These are phyloP conservation scores for Thecocarcelia acutangulata DNA, from an alignment of 2,888 invertebrate species.

Conservation along the genomic window DNA sequence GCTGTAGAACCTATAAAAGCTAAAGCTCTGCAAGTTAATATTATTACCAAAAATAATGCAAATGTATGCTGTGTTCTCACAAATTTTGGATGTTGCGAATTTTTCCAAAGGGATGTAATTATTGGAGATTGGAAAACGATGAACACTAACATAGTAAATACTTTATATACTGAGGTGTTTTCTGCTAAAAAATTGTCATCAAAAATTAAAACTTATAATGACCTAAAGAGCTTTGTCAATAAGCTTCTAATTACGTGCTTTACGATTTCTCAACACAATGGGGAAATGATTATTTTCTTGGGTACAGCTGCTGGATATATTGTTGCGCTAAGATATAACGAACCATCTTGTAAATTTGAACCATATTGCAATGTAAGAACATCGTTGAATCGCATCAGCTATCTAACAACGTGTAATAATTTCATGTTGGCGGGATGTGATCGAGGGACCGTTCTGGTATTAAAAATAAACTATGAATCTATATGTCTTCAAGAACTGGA, in stretches of 20 bases:
- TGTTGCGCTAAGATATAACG: conserved; percentile 69
- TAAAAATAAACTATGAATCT: conserved; percentile 63
- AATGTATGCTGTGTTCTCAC: conserved; percentile 72
- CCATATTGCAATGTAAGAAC: conserved; percentile 71
- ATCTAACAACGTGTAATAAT: conserved; percentile 70
- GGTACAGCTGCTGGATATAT: conserved; percentile 78
- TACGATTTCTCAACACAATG: conserved; percentile 70
- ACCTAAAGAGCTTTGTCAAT: conserved; percentile 72
- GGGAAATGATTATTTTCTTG: conserved; percentile 65
- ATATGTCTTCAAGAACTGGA: conserved; percentile 68
- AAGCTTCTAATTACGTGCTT: conserved; percentile 76
- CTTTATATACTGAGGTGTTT: conserved; percentile 66
- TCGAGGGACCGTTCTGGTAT: conserved; percentile 75
- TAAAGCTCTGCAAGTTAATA: conserved; percentile 70
- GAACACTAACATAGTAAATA: conserved; percentile 66
- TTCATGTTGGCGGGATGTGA: conserved; percentile 74
- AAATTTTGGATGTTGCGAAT: conserved; percentile 74
- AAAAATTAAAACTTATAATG: conserved; percentile 68
- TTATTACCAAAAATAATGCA: conserved; percentile 61
- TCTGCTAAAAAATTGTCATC: conserved; percentile 22
- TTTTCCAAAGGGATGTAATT: conserved; percentile 70
- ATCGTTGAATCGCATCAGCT: conserved; percentile 72
- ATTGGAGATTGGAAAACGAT: conserved; percentile 71
- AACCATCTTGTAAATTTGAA: conserved; percentile 52
- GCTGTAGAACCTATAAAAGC: conserved; percentile 71